Base-by-base conservation (phyloP, 2,113 vertebrate species). In the Leucosticte australis region DNA sequence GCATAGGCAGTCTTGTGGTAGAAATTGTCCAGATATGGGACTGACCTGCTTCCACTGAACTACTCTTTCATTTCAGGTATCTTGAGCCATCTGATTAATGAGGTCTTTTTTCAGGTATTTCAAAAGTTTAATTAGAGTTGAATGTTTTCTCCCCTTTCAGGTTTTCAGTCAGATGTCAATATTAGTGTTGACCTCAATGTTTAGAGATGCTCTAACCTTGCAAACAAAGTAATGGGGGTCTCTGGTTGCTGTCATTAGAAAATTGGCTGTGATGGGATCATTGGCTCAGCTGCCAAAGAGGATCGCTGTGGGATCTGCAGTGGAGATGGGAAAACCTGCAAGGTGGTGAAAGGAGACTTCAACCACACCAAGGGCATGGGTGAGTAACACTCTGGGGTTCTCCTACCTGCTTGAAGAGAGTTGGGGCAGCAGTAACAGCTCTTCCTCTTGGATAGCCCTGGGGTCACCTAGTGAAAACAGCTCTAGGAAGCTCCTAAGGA, bases 341-440 rank as follows among this genome's bases (percentile, higher is more conserved):
- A 98, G 53, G 99, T 99, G 65, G 98, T 99, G 57, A 99, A 98
- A 96, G 99, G 99, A 26, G 99, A 99, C 97, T 99, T 99, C 98
- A 99, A 99, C 96, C 99, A 99, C 97, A 98, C 98, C 69, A 98
- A 98, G 93, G 99, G 99, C 82, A 99, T 98, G 98, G 99, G 99
- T 99, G 96, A 98, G 99, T 98, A 92, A 16, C 49, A n/a, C 64
- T 77, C 63, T 31, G 31, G 39, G 68, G 7, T 50, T 90, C 39
- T 90, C 57, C 24, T 33, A 52, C 64, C 56, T 75, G 30, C 84
- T 39, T 13, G 42, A 46, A 47, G 35, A 91, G 50, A 63, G 22
- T 39, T 75, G 77, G 67, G 44, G 37, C 27, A 41, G 27, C 26
- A 62, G 46, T 49, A 39, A 70, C 31, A 74, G 56, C 76, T 90